Evolutionary conservation across 2,888 invertebrate species (phyloP).

Genomic region (Volucella inflata): DNA sequence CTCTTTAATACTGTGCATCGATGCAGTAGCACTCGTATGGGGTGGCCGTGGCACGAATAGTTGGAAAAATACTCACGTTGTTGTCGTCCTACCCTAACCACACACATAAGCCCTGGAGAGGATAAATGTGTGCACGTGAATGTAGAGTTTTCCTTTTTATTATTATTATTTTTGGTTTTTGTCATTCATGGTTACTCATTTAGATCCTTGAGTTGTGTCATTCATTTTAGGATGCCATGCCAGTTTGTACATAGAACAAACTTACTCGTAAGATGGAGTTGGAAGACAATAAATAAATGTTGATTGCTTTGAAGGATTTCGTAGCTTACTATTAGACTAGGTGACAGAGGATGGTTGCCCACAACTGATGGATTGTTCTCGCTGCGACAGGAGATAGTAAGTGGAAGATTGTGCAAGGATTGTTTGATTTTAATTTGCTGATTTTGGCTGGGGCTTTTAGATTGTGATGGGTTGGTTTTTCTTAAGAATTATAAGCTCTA

Average conservation of each 20-base stretch:
- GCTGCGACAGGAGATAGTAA: not conserved
- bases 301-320: constrained; percentile 61
- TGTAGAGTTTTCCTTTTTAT: constrained; percentile 3
- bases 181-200: constrained; percentile 38
- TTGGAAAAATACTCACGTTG: constrained; percentile 46
- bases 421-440: too few relatives aligned
- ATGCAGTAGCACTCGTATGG: not conserved
- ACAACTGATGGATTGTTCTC: constrained; percentile 34
- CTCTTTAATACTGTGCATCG: too few relatives aligned
- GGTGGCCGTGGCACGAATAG: constrained; percentile 13
- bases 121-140: constrained; percentile 36
- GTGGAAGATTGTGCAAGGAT: not conserved
- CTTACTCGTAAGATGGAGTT: not conserved
- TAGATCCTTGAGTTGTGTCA: constrained; percentile 67
- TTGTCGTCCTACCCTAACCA: not conserved
- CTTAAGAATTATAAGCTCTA: too few relatives aligned
- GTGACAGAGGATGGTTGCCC: constrained; percentile 29
- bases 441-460: too few relatives aligned
- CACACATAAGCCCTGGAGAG: constrained; percentile 20
- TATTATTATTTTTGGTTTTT: constrained; percentile 13
- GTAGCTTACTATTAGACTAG: constrained; percentile 11
- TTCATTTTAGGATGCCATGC: constrained; percentile 60
- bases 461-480: too few relatives aligned
- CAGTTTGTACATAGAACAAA: constrained; percentile 11
- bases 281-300: constrained; percentile 57